Base-by-base conservation (phyloP, 2,888 invertebrate genomes). In the Melanophora roralis region DNA sequence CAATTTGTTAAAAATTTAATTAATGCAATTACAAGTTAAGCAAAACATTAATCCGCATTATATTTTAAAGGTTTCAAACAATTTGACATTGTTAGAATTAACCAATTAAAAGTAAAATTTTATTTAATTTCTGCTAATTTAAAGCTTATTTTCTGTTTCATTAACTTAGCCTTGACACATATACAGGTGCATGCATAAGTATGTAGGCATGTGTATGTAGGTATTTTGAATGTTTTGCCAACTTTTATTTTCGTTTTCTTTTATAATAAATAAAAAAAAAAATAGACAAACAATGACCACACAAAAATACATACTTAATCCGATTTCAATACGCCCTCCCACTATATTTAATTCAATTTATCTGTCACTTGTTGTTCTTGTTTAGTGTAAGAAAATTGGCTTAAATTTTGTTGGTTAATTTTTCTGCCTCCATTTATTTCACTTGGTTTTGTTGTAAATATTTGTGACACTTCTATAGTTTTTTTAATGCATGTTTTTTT, bases 111-210 rank as follows among this genome's bases (percentile, higher is more conserved):
- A 38, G 14, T 32, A 47, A 69, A 57, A 38, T 43, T 51, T 27
- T 6, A 2, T 62, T 43, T 36, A 21, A 6, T 14, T 47, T 8
- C 45, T 49, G n/a, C n/a, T n/a, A n/a, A n/a, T 49, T n/a, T 16
- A 49, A 21, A 40, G 21, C 57, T 74, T 59, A 67, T 67, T 67
- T 74, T 74, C 74, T 43, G 23, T 74, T 77, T 72, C 76, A 68
- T 73, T 80, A 76, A 72, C 76, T 68, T 73, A 38, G 36, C 80
- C 80, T 76, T 80, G 80, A 80, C 80, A 76, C 49, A 68, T 72
- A 64, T 80, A 73, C 76, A 80, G 80, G 80, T 80, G 75, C 64
- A 68, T 45, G 38, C n/a, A n/a, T n/a, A n/a, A n/a, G n/a, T n/a
- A n/a, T n/a, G n/a, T n/a, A n/a, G n/a, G n/a, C n/a, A n/a, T n/a